Evolutionary conservation across 1,140 invertebrate genomes (phyloP), one percentile per base, ranked within the genome.

Genomic region (Papilio glaucus): DNA sequence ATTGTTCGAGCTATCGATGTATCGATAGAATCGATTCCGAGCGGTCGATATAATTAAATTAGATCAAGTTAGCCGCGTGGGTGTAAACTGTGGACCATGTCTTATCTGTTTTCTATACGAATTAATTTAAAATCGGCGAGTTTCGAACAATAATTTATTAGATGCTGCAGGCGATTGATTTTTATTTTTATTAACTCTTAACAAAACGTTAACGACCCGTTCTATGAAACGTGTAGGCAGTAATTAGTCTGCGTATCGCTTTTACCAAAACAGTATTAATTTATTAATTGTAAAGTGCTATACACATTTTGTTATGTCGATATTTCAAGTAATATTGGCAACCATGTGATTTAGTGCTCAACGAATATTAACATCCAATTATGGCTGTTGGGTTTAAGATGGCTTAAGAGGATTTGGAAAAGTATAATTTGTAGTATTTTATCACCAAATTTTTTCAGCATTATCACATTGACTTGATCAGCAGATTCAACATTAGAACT

Each of bases 51-150:
- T 69, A 69, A 69, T 69, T 69, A 49, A 69, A 69, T 69, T 69
- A 69, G 67, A 69, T 69, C 45, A 69, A 39, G 62, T 65, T 65
- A 53, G 67, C 42, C 41, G 67, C 67, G 67, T 53, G 67, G 41
- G 67, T 29, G 67, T 37, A 69, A 37, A 69, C n/a, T 29, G 67
- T 37, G 15, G 45, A 69, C n/a, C 67, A 53, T 18, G 67, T 69
- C 67, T 69, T 69, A 69, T 69, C 67, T 33, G 26, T 69, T 69
- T 69, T 69, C 67, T 69, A 49, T 69, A 69, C 67, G 67, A 69
- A 69, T 69, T 69, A 69, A 69, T 69, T 69, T 69, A 37, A 69
- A 69, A 69, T 69, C 67, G 45, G 67, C 67, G 67, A 69, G 65
- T 45, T 69, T 69, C 67, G 13, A 13, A 38, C 45, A 69, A 69